A percentile compares a stretch with the other conserved stretches of the same genome.
These are phyloP conservation scores for Mamestra brassicae DNA, from an alignment of 2,888 invertebrate genomes.

Conservation along the genomic window DNA sequence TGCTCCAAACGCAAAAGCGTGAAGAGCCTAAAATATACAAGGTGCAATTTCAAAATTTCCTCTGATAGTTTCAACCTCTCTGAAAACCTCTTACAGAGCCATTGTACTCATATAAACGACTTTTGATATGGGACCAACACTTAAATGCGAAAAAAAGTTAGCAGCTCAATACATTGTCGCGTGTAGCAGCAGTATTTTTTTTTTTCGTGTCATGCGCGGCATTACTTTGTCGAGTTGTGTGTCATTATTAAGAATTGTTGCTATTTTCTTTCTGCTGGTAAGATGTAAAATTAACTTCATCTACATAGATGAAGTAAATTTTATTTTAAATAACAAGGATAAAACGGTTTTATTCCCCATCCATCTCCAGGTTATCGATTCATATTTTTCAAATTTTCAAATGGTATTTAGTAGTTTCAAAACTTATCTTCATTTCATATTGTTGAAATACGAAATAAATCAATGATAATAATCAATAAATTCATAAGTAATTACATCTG, in stretches of 20 bases:
- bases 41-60: not conserved
- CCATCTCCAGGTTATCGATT: not conserved
- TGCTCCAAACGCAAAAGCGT: not conserved
- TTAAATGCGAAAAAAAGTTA: not conserved
- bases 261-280: not conserved
- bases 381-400: no score
- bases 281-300: no score
- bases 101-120: not conserved
- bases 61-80: not conserved
- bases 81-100: not conserved
- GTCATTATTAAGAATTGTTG: no score
- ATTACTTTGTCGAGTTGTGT: not conserved
- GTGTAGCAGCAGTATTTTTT: not conserved
- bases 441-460: not conserved
- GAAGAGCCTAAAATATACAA: not conserved
- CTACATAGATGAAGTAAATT: no score
- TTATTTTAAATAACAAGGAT: not conserved
- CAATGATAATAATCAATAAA: constrained; percentile 8
- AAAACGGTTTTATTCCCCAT: not conserved
- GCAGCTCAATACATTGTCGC: not conserved
- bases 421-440: not conserved
- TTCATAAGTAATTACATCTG: constrained; percentile 40
- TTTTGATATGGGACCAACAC: not conserved
- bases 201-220: not conserved
- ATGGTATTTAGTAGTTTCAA: not conserved